Base-by-base conservation (phyloP, 2,113 vertebrate genomes). In the Henicopernis longicauda region DNA sequence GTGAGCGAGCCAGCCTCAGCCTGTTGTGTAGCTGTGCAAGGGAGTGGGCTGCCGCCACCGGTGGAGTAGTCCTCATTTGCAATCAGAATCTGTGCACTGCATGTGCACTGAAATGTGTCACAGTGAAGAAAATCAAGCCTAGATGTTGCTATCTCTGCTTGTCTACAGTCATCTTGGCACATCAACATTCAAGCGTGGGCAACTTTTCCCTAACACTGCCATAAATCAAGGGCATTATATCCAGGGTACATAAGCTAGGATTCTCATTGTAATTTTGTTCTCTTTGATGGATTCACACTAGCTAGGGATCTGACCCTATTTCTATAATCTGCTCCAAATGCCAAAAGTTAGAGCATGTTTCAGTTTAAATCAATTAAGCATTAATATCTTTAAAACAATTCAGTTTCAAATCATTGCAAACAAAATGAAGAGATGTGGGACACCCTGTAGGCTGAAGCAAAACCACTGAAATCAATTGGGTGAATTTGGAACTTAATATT, bases 361-460 rank as follows among this genome's bases (percentile, higher is more conserved):
- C 77, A 76, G 50, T 79, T 91, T 81, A 94, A 92, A 92, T 76
- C 83, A 95, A 82, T 62, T 80, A 97, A 89, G 49, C 83, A 95
- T 95, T 97, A 89, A 65, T 89, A 69, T n/a, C 22, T 93, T 94
- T 80, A 38, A 72, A 93, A 65, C 2, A 92, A 85, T 84, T 78
- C 79, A 1, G 9, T 87, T 95, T 84, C 65, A 87, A 93, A 81
- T 76, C 15, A n/a, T 58, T 90, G 73, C 65, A 95, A 92, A 95
- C 15, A 61, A 57, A 85, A 82, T 57, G 19, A 96, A 95, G 82
- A 90, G 29, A n/a, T 61, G 49, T 89, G 86, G 52, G 52, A 34
- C 61, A 86, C 65, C 44, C 77, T 84, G 31, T 45, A 92, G 77
- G 65, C 80, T 89, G 73, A 69, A 40, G 61, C 27, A 63, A 77